These are phyloP conservation scores for Magallana ariakensis DNA, from an alignment of 1,140 invertebrate genomes.

Conservation along the genomic window DNA sequence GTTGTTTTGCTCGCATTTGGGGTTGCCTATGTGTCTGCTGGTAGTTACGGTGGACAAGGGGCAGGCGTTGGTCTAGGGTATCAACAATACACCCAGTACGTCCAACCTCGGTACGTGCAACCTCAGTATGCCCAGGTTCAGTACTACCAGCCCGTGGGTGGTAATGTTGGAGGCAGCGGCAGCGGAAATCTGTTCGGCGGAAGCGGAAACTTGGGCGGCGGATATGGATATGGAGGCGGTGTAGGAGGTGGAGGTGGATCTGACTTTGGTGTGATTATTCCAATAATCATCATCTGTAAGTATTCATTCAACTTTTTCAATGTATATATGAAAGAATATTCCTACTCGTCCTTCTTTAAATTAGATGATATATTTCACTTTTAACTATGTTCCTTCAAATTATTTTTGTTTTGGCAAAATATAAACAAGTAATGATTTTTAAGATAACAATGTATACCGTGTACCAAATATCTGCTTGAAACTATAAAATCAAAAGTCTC, in stretches of 20 bases:
- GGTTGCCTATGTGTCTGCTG: neutral
- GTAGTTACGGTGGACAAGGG: neutral
- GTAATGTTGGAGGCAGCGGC: neutral
- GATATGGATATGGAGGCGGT: neutral
- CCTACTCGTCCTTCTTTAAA: too few species aligned
- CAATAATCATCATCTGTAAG: neutral
- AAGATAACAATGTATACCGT: too few species aligned
- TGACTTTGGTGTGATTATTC: neutral
- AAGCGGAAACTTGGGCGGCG: neutral
- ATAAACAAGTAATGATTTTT: too few species aligned
- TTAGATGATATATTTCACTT: too few species aligned
- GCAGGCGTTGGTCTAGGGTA: neutral
- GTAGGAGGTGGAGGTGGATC: neutral
- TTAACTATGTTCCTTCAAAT: too few species aligned
- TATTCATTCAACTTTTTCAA: neutral
- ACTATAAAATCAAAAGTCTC: too few species aligned
- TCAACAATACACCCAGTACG: neutral
- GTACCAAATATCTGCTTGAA: too few species aligned
- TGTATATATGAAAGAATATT: too few species aligned
- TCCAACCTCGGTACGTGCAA: neutral
- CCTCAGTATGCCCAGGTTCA: neutral
- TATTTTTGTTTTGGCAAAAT: too few species aligned
- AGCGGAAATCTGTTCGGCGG: neutral
- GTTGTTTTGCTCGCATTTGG: neutral
- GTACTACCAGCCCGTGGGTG: neutral